Evolutionary conservation across 2,888 invertebrate genomes (phyloP).

Genomic region (Eilema depressum): DNA sequence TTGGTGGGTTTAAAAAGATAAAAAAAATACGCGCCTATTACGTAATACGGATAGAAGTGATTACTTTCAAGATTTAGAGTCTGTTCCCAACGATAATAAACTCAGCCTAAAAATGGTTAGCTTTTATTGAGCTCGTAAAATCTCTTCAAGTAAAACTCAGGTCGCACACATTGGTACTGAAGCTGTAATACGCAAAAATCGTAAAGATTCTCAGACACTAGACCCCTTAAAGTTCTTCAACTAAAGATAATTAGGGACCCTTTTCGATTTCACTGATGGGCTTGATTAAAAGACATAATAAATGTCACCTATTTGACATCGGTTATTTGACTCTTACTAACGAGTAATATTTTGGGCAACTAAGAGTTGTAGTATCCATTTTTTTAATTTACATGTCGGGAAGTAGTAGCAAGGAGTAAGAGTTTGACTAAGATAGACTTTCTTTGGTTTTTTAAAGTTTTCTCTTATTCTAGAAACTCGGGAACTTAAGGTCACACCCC

Average conservation of each 20-base stretch:
- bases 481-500: no score
- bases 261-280: conserved; percentile 33
- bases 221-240: conserved; percentile 44
- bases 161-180: conserved; percentile 60
- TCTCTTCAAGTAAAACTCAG: conserved; percentile 50
- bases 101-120: conserved; percentile 63
- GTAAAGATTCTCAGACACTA: conserved; percentile 50
- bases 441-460: no score
- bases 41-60: not conserved
- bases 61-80: conserved; percentile 56
- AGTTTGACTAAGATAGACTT: no score
- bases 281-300: conserved; percentile 24
- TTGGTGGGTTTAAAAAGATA: not conserved
- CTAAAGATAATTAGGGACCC: conserved; percentile 41
- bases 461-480: no score
- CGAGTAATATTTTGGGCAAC: not conserved
- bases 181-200: conserved; percentile 51
- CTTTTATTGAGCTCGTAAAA: conserved; percentile 65
- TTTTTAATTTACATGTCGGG: no score
- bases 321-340: conserved; percentile 10
- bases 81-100: conserved; percentile 68
- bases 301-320: not conserved
- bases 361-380: no score
- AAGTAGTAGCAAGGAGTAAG: no score
- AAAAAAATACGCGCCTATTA: not conserved